Evolutionary conservation across 1,140 invertebrate species (phyloP), one percentile per base, ranked within the genome.

Genomic region (Spodoptera litura): DNA sequence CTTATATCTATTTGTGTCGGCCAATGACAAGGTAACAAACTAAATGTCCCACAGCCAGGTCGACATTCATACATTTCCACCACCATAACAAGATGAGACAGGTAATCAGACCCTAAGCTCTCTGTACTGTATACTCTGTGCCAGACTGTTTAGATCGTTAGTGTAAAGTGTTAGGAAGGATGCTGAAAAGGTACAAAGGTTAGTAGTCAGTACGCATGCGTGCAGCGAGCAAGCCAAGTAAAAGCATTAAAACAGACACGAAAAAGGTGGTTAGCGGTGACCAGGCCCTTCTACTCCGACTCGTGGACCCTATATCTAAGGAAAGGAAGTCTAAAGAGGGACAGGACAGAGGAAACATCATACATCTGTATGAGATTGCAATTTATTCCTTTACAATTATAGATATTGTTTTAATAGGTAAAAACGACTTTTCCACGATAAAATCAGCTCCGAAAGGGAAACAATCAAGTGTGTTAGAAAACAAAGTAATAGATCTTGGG

Each of bases 141-240:
- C 78, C 72, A 56, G 51, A 72, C 59, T 62, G 55, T 78, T 79
- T 83, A 77, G 20, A 59, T 77, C 64, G 74, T 77, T 89, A 92
- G 81, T 84, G 80, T 85, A 80, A 81, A 78, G 83, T 88, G 87
- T 93, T 92, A 92, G 87, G 83, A 87, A 85, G 87, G 85, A 91
- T 90, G 91, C 93, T 94, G 91, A 94, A 94, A 92, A 92, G 87
- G 87, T 91, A 87, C 83, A 89, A 90, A 90, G 85, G 91, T 94
- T 94, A 94, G 81, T 79, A 94, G 78, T 93, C 74, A 90, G 85
- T 92, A 90, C 85, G 88, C 91, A 92, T 92, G 91, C 92, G 91
- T 94, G 92, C 91, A 79, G 83, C 89, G 81, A 88, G 83, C 84
- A 90, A 93, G 91, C 90, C 81, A 80, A 90, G 88, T 87, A 88